Conservation (phyloP, 2,888 invertebrate species). For the Ceratothoa steindachneri region DNA sequence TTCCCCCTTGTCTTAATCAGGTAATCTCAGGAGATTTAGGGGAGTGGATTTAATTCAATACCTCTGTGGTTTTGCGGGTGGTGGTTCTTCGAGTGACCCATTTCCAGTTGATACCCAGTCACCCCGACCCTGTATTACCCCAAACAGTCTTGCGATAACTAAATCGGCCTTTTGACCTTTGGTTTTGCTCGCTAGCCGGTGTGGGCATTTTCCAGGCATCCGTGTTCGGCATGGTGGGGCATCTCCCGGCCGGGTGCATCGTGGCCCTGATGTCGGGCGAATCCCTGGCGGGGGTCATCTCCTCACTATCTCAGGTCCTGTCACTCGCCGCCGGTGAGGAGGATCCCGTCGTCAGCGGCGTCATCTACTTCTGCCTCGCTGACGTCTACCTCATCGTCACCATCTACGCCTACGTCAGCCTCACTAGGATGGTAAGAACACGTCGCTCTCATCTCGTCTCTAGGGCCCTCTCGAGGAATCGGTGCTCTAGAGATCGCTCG, state of each 20-base stretch:
- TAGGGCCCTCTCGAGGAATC: no score
- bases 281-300: constrained; percentile 87
- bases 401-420: constrained; percentile 55
- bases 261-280: constrained; percentile 81
- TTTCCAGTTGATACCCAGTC: no score
- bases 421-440: constrained; percentile 25
- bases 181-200: constrained; percentile 27
- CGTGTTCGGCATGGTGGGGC: constrained; percentile 79
- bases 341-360: constrained; percentile 64
- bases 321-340: constrained; percentile 28
- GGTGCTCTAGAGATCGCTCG: no score
- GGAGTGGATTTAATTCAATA: no score
- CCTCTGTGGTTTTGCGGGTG: no score
- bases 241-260: constrained; percentile 80
- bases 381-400: constrained; percentile 68
- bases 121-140: no score
- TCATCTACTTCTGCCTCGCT: constrained; percentile 85
- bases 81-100: no score
- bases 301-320: constrained; percentile 55
- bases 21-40: no score
- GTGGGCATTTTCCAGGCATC: constrained; percentile 64
- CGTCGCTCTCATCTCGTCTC: no score
- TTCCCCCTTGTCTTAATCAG: no score
- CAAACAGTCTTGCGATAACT: no score
- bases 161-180: no score